These are phyloP conservation scores for Chrysoperla carnea DNA, from an alignment of 1,140 invertebrate genomes.

Conservation along the genomic window DNA sequence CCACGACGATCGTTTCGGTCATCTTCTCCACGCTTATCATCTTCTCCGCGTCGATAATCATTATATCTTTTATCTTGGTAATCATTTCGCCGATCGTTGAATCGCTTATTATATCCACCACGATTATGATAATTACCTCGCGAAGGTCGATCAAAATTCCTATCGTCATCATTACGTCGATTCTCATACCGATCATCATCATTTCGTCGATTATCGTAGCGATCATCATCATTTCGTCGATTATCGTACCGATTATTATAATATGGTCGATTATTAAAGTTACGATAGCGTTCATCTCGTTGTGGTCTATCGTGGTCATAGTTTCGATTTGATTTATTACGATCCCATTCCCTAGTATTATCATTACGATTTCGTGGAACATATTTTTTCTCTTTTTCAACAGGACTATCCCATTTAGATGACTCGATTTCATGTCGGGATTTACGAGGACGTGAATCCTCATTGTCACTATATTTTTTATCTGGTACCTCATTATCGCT, in stretches of 20 bases:
- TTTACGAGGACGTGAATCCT: background rate
- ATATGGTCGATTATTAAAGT: conserved; percentile 6
- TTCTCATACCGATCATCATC: background rate
- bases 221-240: conserved; percentile 2
- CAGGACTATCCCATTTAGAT: conserved; percentile 18
- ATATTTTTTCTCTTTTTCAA: conserved; percentile 2
- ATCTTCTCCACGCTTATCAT: conserved; percentile 6
- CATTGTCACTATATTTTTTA: background rate
- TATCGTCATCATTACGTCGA: background rate
- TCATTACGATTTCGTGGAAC: too few species aligned
- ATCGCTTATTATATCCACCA: conserved; percentile 9
- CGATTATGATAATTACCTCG: conserved; percentile 5
- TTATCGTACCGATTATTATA: conserved; percentile 4
- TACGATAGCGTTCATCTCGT: too few species aligned
- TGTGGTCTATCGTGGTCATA: too few species aligned
- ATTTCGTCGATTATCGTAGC: conserved; percentile 6
- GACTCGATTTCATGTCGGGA: background rate
- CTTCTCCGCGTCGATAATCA: background rate
- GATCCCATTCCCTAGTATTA: background rate
- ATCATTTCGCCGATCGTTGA: background rate
- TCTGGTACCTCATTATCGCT: background rate
- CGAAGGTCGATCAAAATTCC: conserved; percentile 1
- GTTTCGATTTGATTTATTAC: too few species aligned
- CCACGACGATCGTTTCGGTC: conserved; percentile 6
- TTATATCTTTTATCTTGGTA: too few species aligned